Evolutionary conservation across 2,888 invertebrate species (phyloP), one percentile per base, ranked within the genome.

Genomic region (Willowsia nigromaculata): DNA sequence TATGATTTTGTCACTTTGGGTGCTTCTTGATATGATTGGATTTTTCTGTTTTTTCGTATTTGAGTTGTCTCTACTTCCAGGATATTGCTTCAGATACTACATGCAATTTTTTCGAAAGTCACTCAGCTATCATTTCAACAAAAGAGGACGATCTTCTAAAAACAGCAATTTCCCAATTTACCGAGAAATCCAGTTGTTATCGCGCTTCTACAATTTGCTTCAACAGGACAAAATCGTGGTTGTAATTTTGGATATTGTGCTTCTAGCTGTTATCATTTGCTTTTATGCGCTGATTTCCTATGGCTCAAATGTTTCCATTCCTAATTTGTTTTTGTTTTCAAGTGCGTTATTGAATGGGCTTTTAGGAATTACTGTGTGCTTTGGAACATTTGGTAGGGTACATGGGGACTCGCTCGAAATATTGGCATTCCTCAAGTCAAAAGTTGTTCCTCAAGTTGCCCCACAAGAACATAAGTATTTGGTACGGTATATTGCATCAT

Each of bases 61-160:
- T 84, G 84, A 74, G n/a, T 4, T 84, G 37, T 74, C 84, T 0
- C 30, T 84, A 18, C 33, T 84, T 3, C 84, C 84, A 4, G 71
- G 56, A 22, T 84, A 56, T 27, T 84, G 84, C 22, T 84, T 84
- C 59, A n/a, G 68, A 22, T 56, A 33, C n/a, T 84, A 84, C 40
- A 13, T 84, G 59, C 71, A 53, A n/a, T 74, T 53, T n/a, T 74
- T 43, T 15, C 50, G 56, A 56, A 56, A 40, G 1, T 33, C 40
- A 3, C 13, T 84, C 5, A 22, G 27, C 0, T 0, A 18, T 22
- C 22, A 18, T 1, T 37, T 27, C n/a, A 40, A 82, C 0, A 25
- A 1, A 1, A 9, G 37, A 15, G 37, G 76, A 47, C n/a, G 4
- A 25, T 9, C 15, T 65, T 15, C 37, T 7, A 0, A 1, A 25